Base-by-base conservation (phyloP, 2,797 vertebrate genomes). In the Meda fulgida region DNA sequence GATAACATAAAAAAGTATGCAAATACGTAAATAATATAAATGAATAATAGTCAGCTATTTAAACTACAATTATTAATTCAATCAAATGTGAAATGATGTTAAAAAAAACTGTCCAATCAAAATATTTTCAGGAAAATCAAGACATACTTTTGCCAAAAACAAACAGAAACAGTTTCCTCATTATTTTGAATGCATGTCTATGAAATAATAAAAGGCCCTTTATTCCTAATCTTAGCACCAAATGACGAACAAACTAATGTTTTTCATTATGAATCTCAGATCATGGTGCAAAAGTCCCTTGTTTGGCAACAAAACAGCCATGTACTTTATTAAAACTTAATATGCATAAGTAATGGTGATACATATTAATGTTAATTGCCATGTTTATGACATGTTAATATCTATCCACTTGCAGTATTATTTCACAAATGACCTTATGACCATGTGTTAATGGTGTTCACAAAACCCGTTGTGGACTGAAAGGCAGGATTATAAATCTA, bases 21-120 rank as follows among this genome's bases (percentile, higher is more conserved):
- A 53, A 77, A 26, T 53, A 69, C 3, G 29, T 13, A 78, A 46
- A 63, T 53, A 31, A 53, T 70, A n/a, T 23, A 60, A 85, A 40
- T 0, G 26, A 66, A 43, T 26, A 78, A 65, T 71, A 34, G 23
- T 23, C 80, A 86, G 29, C 5, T 14, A 43, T 69, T 36, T 43
- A 43, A 77, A 81, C 67, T 67, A 81, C 63, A 58, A 10, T 43
- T 77, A 73, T 34, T 63, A 78, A 43, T 43, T 46, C 8, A 73
- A 40, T 38, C 26, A 31, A 81, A 16, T 55, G 38, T 63, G 26
- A 38, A 72, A 76, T 40, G 6, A 38, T 11, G 34, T 81, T 55
- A 40, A 81, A 80, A 66, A 51, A 46, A 14, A 13, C 53, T 40
- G 34, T 40, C 43, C 43, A 40, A 38, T 58, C 34, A 55, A 9